phyloP scores from a whole-genome alignment of 1,140 invertebrate genomes.

The Mesaphorura yosii region DNA sequence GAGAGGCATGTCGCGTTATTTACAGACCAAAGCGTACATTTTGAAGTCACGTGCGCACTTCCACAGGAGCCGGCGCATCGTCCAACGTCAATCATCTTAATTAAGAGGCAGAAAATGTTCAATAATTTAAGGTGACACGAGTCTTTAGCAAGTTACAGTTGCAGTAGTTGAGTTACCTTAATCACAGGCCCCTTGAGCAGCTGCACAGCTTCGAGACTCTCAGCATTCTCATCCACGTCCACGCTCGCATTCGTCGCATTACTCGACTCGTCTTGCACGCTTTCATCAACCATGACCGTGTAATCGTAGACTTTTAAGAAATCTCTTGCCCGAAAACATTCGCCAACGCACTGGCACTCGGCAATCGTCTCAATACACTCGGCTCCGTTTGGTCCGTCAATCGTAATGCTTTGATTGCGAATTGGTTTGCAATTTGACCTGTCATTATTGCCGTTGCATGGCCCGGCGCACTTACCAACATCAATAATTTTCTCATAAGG shows the following conservation, averaged over 20 bases:
- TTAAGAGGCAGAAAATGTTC: neutral
- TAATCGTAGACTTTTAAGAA: conserved; percentile 33
- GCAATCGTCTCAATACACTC: conserved; percentile 27
- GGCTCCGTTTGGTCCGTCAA: conserved; percentile 42
- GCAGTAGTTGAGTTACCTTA: neutral
- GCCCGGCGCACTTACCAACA: conserved; percentile 40
- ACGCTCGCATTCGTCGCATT: neutral
- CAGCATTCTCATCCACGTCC: neutral
- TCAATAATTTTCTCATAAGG: conserved; percentile 41
- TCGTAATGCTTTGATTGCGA: conserved; percentile 39
- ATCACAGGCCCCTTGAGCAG: neutral
- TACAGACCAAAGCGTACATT: conserved; percentile 23
- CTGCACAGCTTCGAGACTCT: neutral
- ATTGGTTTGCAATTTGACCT: conserved; percentile 34
- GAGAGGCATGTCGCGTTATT: conserved; percentile 36
- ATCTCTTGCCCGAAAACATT: conserved; percentile 28
- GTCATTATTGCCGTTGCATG: conserved; percentile 30
- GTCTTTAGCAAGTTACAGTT: neutral
- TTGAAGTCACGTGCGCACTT: conserved; percentile 16
- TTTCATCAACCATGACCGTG: conserved; percentile 10
- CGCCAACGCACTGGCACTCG: conserved; percentile 29
- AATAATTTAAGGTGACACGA: neutral
- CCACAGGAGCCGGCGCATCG: conserved; percentile 40
- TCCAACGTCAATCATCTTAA: conserved; percentile 42
- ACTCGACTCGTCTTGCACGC: neutral